These are phyloP conservation scores for Lottia scabra DNA, from an alignment of 2,888 invertebrate species.

Conservation along the genomic window DNA sequence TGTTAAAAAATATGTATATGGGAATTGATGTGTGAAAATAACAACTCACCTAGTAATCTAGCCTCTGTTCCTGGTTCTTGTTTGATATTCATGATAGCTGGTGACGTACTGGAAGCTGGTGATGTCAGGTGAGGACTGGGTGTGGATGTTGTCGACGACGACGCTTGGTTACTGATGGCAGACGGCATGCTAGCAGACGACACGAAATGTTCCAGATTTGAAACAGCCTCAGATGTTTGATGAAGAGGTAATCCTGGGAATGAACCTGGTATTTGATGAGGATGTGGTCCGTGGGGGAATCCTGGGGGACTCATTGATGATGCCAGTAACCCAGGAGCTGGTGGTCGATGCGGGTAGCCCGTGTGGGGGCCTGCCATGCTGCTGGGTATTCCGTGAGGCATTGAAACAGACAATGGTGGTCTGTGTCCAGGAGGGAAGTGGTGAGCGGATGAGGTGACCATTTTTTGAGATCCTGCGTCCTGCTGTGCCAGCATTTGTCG, in stretches of 20 bases:
- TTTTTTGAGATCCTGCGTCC: conserved; percentile 3
- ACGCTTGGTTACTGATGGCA: conserved; percentile 17
- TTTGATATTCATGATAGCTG: conserved; percentile 21
- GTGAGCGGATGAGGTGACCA: background rate
- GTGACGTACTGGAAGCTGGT: conserved; percentile 20
- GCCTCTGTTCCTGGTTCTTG: conserved; percentile 30
- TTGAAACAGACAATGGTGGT: conserved; percentile 27
- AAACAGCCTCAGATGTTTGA: conserved; percentile 10
- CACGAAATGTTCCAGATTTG: conserved; percentile 23
- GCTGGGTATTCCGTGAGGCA: background rate
- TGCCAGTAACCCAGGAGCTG: conserved; percentile 14
- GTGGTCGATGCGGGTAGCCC: conserved; percentile 9
- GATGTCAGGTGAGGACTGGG: conserved; percentile 25
- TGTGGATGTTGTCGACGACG: conserved; percentile 26
- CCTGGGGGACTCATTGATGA: conserved; percentile 27
- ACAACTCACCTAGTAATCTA: background rate
- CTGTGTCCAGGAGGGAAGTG: conserved; percentile 22
- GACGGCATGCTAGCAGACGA: conserved; percentile 12
- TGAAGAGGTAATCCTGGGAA: conserved; percentile 9
- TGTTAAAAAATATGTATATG: too few relatives aligned
- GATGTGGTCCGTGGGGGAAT: conserved; percentile 31
- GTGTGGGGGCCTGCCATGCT: conserved; percentile 13
- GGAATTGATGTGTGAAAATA: too few relatives aligned
- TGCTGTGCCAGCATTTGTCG: background rate
- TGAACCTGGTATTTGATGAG: conserved; percentile 20